Base-by-base conservation (phyloP, 2,888 invertebrate genomes). In the Blastobasis adustella region DNA sequence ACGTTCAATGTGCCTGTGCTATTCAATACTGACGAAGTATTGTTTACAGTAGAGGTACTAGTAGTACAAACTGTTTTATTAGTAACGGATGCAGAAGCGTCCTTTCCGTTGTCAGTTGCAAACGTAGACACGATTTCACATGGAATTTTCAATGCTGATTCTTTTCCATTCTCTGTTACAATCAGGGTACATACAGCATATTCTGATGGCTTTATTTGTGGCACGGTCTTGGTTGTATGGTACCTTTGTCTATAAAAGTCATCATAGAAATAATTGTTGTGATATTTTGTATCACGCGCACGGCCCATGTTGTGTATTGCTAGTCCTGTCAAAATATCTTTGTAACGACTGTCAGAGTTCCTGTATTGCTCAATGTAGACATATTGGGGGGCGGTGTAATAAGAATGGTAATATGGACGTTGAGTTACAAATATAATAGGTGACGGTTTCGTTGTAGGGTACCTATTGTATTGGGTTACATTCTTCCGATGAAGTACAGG, bases 51-150 rank as follows among this genome's bases (percentile, higher is more conserved):
- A 41, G 52, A 50, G 53, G 23, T 23, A 23, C 3, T 23, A 23
- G 23, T 23, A 23, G 23, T 23, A 23, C 23, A 23, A 23, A 23
- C 23, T 23, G 23, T 23, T 23, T 23, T 23, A 23, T 23, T 23
- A 23, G 23, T 23, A 23, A 23, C 23, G 3, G 23, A 23, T 23
- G 49, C 58, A 51, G 52, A 52, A 54, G 61, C 54, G 42, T 65
- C 55, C 53, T 69, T 73, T 36, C 67, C 69, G 55, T 79, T 73
- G 4, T 69, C 78, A 54, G 23, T 23, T 23, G 79, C 77, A 54
- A 88, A 88, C 1, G 87, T 88, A 1, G 87, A 83, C 6, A 88
- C 86, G 6, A 86, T 86, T 68, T 82, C 87, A 60, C 87, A 88
- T 2, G 87, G 87, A 59, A 88, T 75, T 62, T 73, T 83, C 9